Evolutionary conservation across 2,888 invertebrate genomes (phyloP), one percentile per base, ranked within the genome.

Genomic region (Synergus japonicus): DNA sequence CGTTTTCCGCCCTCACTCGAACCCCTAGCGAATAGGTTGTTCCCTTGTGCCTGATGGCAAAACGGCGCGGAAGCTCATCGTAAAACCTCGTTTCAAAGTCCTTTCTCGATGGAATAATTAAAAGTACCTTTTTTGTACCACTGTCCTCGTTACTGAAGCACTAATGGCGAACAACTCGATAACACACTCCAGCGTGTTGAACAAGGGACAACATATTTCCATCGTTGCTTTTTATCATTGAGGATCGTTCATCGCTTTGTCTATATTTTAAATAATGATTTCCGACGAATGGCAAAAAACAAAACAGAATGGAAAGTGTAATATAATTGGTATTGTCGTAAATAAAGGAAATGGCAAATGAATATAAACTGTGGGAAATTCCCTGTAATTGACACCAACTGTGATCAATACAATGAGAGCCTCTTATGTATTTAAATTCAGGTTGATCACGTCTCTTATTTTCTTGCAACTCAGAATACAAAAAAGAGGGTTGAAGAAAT

Each of bases 1-100:
- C 81, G 82, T 83, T 85, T 81, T 84, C 83, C 84, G 78, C 79
- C 79, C 78, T 66, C 79, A 78, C 79, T 67, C 46, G 78, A 83
- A 77, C 81, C 81, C 79, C 80, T 58, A 79, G 78, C 76, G 77
- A 81, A 79, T 78, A 79, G 76, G 76, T 67, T 78, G 76, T 80
- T 83, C 80, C 60, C 79, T 79, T 78, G 76, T 76, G 63, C 79
- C 73, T 64, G 9, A 63, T 76, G 76, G 78, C 78, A 80, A 66
- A 76, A 69, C 76, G 65, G 78, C 65, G 58, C 37, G 37, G 76
- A 58, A 43, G 63, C 64, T 77, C 63, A 77, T 77, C 49, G 63
- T 64, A 78, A 73, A 76, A 78, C 69, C 78, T 63, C 49, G 64
- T 58, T 66, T 80, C 60, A 18, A 78, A 49, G 29, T 54, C 65